Evolutionary conservation across 2,113 vertebrate genomes (phyloP).

Genomic region (Ophiodon elongatus): DNA sequence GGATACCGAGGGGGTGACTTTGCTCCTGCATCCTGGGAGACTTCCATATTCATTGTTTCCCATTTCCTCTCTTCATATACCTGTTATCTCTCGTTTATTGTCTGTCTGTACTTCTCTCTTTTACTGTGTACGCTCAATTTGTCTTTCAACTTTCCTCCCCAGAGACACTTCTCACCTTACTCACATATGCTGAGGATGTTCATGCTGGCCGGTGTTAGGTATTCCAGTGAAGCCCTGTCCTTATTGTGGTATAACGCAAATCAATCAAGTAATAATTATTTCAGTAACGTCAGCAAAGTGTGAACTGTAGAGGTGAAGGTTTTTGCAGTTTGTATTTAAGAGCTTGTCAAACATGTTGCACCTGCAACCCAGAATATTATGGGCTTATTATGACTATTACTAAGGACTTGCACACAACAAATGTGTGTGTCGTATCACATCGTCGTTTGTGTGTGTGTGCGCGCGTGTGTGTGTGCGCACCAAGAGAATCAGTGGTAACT

Average conservation of each 20-base stretch:
- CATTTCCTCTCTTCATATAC: slow-evolving; percentile 30
- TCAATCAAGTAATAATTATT: slow-evolving; percentile 47
- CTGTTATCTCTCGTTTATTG: slow-evolving; percentile 64
- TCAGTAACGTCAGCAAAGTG: slow-evolving; percentile 30
- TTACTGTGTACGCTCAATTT: slow-evolving; percentile 25
- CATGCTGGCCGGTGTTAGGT: slow-evolving; percentile 10
- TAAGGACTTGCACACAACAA: background rate
- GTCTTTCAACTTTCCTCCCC: slow-evolving; percentile 62
- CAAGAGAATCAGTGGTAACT: slow-evolving; percentile 42
- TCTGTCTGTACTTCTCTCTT: slow-evolving; percentile 48
- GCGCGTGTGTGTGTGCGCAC: slow-evolving; percentile 18
- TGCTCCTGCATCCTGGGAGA: slow-evolving; percentile 64
- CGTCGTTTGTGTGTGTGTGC: background rate
- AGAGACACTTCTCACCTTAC: slow-evolving; percentile 66
- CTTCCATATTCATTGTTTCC: slow-evolving; percentile 69
- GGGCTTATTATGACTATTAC: slow-evolving; percentile 25
- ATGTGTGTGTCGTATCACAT: background rate
- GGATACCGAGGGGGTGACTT: slow-evolving; percentile 66
- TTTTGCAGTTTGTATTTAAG: slow-evolving; percentile 33
- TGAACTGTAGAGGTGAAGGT: slow-evolving; percentile 28
- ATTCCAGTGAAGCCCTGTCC: slow-evolving; percentile 34
- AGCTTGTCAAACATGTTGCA: slow-evolving; percentile 16
- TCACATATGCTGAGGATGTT: slow-evolving; percentile 28
- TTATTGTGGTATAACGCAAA: slow-evolving; percentile 36
- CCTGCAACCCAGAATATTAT: slow-evolving; percentile 39